A percentile compares a stretch with the other conserved stretches of the same genome.
Conservation (phyloP, 2,113 vertebrate species). For the Podocnemis expansa region DNA sequence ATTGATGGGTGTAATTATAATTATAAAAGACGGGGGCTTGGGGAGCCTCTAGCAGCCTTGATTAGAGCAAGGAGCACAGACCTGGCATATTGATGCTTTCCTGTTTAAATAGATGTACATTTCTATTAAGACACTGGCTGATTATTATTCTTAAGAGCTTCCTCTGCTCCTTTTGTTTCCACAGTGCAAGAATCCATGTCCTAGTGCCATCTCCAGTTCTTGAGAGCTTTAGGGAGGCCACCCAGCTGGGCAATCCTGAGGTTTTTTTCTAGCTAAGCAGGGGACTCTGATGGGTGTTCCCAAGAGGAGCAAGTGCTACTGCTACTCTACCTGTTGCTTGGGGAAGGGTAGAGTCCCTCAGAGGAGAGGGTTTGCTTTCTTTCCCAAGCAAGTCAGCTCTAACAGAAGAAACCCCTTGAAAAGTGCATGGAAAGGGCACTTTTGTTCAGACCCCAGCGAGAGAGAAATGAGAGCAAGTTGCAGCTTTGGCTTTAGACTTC, state of each 20-base stretch:
- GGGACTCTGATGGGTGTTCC: background rate
- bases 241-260: slow-evolving; percentile 1
- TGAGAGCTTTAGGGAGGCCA: slow-evolving; percentile 1
- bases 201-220: background rate
- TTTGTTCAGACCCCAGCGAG: background rate
- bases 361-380: background rate
- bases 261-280: background rate
- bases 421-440: background rate
- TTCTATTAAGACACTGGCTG: background rate
- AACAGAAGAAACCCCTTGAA: background rate
- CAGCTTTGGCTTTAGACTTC: background rate
- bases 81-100: slow-evolving; percentile 70
- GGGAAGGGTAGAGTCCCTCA: background rate
- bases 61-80: slow-evolving; percentile 62
- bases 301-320: background rate
- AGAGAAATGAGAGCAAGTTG: background rate
- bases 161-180: slow-evolving; percentile 31
- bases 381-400: background rate
- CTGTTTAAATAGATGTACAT: slow-evolving; percentile 52
- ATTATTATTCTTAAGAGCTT: background rate
- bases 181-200: background rate
- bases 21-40: slow-evolving; percentile 76
- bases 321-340: background rate
- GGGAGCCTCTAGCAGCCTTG: slow-evolving; percentile 78
- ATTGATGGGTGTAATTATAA: slow-evolving; percentile 78